Percentiles rank a stretch among this genome's conserved stretches.
These are phyloP conservation scores for Drosophila pseudotalamancana DNA, from an alignment of 2,888 invertebrate genomes.

Conservation along the genomic window DNA sequence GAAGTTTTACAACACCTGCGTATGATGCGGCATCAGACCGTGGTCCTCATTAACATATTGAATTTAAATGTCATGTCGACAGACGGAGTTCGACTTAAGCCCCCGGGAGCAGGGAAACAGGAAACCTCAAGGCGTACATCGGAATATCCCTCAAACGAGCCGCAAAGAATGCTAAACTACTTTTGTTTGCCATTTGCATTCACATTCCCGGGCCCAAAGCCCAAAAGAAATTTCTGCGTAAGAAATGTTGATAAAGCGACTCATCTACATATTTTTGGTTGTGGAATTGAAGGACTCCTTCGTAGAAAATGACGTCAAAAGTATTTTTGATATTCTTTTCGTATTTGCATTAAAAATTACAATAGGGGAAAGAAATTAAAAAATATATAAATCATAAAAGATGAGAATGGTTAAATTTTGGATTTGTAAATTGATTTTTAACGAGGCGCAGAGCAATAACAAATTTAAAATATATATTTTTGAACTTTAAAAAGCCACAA, in stretches of 20 bases:
- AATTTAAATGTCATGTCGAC: slow-evolving; percentile 68
- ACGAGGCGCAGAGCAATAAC: slow-evolving; percentile 20
- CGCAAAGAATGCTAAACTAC: slow-evolving; percentile 70
- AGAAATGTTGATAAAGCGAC: slow-evolving; percentile 55
- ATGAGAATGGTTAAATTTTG: slow-evolving; percentile 18
- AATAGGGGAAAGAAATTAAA: slow-evolving; percentile 19
- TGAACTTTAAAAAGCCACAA: background rate
- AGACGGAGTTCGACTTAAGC: slow-evolving; percentile 23
- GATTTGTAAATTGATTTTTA: slow-evolving; percentile 47
- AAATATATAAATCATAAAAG: slow-evolving; percentile 14
- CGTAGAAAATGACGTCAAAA: slow-evolving; percentile 44
- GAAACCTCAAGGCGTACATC: slow-evolving; percentile 27
- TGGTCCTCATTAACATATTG: slow-evolving; percentile 75
- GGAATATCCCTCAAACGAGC: slow-evolving; percentile 62
- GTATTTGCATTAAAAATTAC: slow-evolving; percentile 55
- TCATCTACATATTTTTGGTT: slow-evolving; percentile 68
- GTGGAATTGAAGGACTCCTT: slow-evolving; percentile 39
- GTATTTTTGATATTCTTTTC: slow-evolving; percentile 25
- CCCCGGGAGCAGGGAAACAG: slow-evolving; percentile 1
- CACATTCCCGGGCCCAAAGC: slow-evolving; percentile 47
- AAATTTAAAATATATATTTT: background rate
- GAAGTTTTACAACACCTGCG: slow-evolving; percentile 58
- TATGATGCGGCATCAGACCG: slow-evolving; percentile 6
- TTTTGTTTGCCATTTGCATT: slow-evolving; percentile 71
- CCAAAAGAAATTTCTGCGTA: slow-evolving; percentile 60